Conservation (phyloP, 2,797 vertebrate genomes). For the Cynodonichthys magdalenae region DNA sequence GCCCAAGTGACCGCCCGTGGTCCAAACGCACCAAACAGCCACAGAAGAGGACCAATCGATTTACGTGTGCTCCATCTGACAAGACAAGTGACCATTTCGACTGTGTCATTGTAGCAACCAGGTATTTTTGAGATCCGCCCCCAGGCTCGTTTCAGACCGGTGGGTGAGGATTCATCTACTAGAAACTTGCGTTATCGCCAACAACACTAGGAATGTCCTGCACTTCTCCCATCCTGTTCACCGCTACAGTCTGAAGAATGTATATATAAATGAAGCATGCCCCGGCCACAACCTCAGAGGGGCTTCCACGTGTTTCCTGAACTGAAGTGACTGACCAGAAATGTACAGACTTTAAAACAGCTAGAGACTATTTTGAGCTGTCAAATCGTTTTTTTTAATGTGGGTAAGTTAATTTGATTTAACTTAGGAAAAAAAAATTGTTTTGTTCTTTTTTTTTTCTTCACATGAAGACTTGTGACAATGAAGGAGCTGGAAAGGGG, state of each 20-base stretch:
- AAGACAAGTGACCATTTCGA: conserved; percentile 19
- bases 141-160: conserved; percentile 36
- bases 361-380: conserved; percentile 70
- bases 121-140: conserved; percentile 43
- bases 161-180: conserved; percentile 55
- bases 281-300: conserved; percentile 79
- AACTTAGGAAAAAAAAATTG: conserved; percentile 73
- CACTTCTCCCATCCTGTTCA: conserved; percentile 97
- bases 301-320: conserved; percentile 82
- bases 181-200: conserved; percentile 78
- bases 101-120: conserved; percentile 45
- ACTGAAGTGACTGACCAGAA: conserved; percentile 87
- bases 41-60: conserved; percentile 71
- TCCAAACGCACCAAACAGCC: conserved; percentile 64
- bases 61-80: conserved; percentile 60
- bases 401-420: conserved; percentile 84
- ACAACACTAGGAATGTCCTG: conserved; percentile 97
- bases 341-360: conserved; percentile 93
- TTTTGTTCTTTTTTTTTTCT: conserved; percentile 48
- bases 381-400: conserved; percentile 58
- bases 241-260: conserved; percentile 99
- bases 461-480: conserved; percentile 59
- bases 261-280: conserved; percentile 88
- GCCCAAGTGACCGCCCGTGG: conserved; percentile 90
- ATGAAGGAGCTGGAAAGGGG: conserved; percentile 59